Conservation (phyloP, 2,888 invertebrate species). For the Noctua comes region DNA sequence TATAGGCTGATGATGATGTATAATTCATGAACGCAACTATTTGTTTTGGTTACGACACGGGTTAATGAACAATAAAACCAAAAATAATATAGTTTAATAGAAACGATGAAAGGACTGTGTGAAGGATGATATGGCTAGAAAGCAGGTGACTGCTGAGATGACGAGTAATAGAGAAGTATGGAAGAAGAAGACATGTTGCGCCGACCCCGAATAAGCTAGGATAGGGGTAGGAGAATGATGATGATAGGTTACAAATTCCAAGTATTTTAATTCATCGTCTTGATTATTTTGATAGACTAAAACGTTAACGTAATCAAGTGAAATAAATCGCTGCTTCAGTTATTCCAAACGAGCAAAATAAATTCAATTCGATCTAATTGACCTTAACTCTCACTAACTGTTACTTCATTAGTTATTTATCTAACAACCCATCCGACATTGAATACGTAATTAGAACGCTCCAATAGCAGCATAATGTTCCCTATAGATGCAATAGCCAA, state of each 20-base stretch:
- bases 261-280: not conserved
- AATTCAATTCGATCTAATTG: slow-evolving; percentile 10
- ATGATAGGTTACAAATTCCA: not conserved
- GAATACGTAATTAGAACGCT: slow-evolving; percentile 34
- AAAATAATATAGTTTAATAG: not conserved
- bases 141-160: no score
- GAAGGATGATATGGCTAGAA: no score
- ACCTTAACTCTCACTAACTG: not conserved
- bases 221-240: no score
- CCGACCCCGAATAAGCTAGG: no score
- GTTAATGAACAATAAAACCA: not conserved
- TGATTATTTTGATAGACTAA: not conserved
- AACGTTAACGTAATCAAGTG: not conserved
- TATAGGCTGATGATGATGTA: no score
- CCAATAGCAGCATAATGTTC: slow-evolving; percentile 11
- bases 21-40: not conserved
- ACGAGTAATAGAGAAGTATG: no score
- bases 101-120: no score
- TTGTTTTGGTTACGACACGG: not conserved
- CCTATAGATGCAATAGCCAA: not conserved
- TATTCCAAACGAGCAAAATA: not conserved
- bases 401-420: slow-evolving; percentile 10
- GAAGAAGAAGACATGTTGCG: no score
- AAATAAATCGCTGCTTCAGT: not conserved
- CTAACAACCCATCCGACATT: not conserved